Evolutionary conservation across 2,113 vertebrate species (phyloP), one percentile per base, ranked within the genome.

Genomic region (Speoplatyrhinus poulsoni): DNA sequence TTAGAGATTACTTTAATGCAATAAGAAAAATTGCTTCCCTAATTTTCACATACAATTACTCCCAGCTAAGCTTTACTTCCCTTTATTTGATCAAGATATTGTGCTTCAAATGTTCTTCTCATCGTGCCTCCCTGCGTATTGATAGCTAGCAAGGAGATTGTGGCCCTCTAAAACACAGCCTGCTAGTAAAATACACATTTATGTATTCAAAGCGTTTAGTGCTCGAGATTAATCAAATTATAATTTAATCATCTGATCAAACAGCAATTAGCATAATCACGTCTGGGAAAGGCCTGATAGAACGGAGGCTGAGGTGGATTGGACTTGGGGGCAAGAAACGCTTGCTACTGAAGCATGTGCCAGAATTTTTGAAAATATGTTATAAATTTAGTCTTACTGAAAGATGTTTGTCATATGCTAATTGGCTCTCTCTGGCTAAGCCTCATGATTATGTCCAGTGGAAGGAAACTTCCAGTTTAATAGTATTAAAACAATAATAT

Each of bases 161-260:
- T 53, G 63, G 13, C 26, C 65, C 54, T 82, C 77, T 65, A 69
- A 68, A 83, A 93, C 86, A 93, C 87, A 80, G 87, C 71, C 81
- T 91, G 88, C 89, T 91, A 89, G 79, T 85, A 90, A 91, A 92
- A 93, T 79, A 68, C 85, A 91, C 90, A 91, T 90, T 85, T 94
- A 94, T 85, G 77, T 91, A 91, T 92, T 94, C 93, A 87, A 86
- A 93, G 91, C 89, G 0, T 93, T 96, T 95, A 94, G 93, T 89
- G 90, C 88, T 88, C 80, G 82, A 93, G 93, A 96, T 95, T 95
- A 94, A 95, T 94, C 92, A 82, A 95, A 95, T 95, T 94, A 93
- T 94, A 94, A 96, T 96, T 95, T 95, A 95, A 95, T 95, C 95
- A 96, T 96, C 94, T 95, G 94, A 95, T 96, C 95, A 96, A 97